Base-by-base conservation (phyloP, 2,113 vertebrate genomes). In the Natator depressus region DNA sequence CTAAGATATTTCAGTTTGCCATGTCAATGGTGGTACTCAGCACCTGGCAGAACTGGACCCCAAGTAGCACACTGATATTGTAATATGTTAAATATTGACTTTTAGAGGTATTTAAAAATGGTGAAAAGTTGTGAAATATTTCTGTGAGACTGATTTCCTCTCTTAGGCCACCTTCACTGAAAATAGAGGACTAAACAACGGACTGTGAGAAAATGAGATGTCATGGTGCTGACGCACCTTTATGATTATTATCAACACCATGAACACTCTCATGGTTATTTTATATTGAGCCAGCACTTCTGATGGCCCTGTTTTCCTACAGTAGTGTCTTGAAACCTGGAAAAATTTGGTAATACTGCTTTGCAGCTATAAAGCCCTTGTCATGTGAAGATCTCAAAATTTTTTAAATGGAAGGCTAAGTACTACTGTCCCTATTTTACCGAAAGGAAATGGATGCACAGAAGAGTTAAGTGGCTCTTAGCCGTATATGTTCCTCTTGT, bases 181-280 rank as follows among this genome's bases (percentile, higher is more conserved):
- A 83, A 59, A 57, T 12, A 54, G 54, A 84, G 19, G 1, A 55
- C 1, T 2, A 9, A 24, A 46, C 85, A 89, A 49, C 22, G 24
- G 4, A 53, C 31, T 46, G 6, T 59, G 59, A 38, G 47, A 51
- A 76, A 69, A 13, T 79, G n/a, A 80, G 29, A 53, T 82, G 9
- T 27, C 22, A 22, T 75, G 6, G 3, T 46, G 4, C 35, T 10
- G 8, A 10, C 46, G 8, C 2, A 84, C 46, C 6, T 47, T 2
- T 78, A 82, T 54, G 9, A 80, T 29, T 19, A 4, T 11, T 84
- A 11, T 42, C 2, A 3, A 9, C 83, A 80, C 3, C 0, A 0
- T 16, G 8, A 25, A 80, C 3, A 3, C 3, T 12, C 55, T 42
- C 9, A 46, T 10, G 3, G 3, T 35, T 65, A 10, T 7, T 78